Conservation (phyloP, 2,113 vertebrate species). For the Tragulus kanchil region DNA sequence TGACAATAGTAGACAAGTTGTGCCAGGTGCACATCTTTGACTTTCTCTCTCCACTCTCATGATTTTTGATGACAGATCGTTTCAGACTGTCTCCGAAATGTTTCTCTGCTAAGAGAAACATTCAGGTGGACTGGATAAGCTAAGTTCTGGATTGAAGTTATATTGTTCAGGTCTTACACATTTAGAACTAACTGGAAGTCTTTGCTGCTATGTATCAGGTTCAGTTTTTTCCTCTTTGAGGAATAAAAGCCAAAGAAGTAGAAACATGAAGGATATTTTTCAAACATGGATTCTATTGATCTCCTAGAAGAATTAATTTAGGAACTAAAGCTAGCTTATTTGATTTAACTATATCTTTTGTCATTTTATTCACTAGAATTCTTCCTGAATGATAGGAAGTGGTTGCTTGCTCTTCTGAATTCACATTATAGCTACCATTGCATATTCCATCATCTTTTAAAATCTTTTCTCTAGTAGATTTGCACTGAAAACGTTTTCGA, state of each 20-base stretch:
- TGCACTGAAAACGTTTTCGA: neutral
- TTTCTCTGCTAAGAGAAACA: neutral
- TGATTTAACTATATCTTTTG: neutral
- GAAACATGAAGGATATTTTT: neutral
- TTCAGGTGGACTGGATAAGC: neutral
- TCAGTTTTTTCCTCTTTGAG: neutral
- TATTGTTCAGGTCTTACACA: neutral
- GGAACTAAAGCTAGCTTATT: neutral
- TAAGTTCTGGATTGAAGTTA: neutral
- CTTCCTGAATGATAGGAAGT: neutral
- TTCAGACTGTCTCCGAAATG: neutral
- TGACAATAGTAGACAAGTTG: neutral
- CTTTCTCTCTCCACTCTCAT: neutral
- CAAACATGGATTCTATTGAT: neutral
- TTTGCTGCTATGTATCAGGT: neutral
- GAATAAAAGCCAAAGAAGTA: neutral
- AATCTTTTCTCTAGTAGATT: neutral
- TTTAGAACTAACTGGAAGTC: neutral
- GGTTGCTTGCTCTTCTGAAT: neutral
- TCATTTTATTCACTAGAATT: neutral
- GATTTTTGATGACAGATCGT: neutral
- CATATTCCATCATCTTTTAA: neutral
- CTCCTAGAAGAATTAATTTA: neutral
- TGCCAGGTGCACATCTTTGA: neutral
- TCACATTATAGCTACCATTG: neutral